Percentiles rank a stretch among this genome's conserved stretches.
Evolutionary conservation across 2,797 vertebrate genomes (phyloP).

Genomic region (Tachyglossus aculeatus): DNA sequence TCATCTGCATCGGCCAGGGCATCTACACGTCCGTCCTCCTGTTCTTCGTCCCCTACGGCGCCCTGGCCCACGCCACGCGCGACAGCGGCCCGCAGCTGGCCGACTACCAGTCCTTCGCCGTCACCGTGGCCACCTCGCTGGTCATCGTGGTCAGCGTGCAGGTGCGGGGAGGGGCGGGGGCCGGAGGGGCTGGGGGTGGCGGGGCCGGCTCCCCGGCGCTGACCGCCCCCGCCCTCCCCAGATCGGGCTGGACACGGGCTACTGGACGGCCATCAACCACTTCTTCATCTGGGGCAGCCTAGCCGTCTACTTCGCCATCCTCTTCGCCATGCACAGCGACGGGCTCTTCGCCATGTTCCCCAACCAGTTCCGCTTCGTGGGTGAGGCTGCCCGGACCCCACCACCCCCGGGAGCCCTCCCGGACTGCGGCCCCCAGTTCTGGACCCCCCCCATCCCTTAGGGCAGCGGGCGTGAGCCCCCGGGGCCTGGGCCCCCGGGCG

Average conservation of each 20-base stretch:
- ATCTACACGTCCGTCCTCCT: conserved; percentile 93
- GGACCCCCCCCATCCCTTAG: rapidly evolving
- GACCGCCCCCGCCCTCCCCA: conserved; percentile 29
- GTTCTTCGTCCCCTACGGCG: conserved; percentile 90
- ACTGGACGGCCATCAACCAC: conserved; percentile 94
- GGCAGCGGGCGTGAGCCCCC: no score
- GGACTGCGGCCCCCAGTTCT: not conserved
- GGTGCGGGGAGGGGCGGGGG: conserved; percentile 66
- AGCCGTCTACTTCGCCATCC: conserved; percentile 87
- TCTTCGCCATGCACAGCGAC: conserved; percentile 90
- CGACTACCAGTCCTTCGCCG: conserved; percentile 93
- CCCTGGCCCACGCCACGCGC: conserved; percentile 83
- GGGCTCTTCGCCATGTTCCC: conserved; percentile 91
- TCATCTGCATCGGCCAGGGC: conserved; percentile 95
- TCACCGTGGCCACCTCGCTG: conserved; percentile 91
- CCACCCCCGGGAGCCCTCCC: no score
- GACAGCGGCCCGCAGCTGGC: conserved; percentile 85
- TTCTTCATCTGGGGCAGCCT: conserved; percentile 95
- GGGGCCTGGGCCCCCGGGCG: not conserved
- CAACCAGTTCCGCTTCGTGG: conserved; percentile 92
- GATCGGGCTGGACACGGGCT: conserved; percentile 92
- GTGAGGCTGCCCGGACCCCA: conserved; percentile 72
- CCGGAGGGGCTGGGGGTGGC: not conserved
- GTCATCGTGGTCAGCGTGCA: conserved; percentile 95
- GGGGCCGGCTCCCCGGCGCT: not conserved